Evolutionary conservation across 1,140 invertebrate genomes (phyloP), one percentile per base, ranked within the genome.

Genomic region (Cherax destructor): DNA sequence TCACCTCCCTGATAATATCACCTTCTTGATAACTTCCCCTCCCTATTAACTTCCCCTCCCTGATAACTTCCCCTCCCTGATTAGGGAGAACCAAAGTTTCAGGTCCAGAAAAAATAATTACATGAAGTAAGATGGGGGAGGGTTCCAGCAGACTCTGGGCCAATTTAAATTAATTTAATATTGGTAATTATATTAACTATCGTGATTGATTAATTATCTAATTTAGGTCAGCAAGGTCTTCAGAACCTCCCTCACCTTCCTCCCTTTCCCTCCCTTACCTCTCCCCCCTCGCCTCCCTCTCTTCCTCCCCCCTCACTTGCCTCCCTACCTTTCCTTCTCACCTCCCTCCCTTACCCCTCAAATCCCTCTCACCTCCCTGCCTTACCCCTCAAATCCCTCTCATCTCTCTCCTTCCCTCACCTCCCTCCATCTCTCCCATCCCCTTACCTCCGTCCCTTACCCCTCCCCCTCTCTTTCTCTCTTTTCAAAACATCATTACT

Each of bases 141-240:
- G 65, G 78, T 77, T 81, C 65, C 24, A 56, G 49, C 24, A 61
- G 47, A 41, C 85, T 77, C 85, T 21, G 50, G 86, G 18, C 90
- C 85, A 86, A 87, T 91, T 91, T 91, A 74, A 84, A 91, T 91
- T 91, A 84, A 91, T 91, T 91, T 91, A 91, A 91, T 91, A 91
- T 91, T 91, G 85, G 90, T 91, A 91, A 91, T 91, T 87, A 91
- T 91, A 91, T 91, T 91, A 91, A 86, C 90, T 65, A 80, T 81
- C 84, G 90, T 87, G 90, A 91, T 81, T 91, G 90, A 91, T 91
- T 91, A 91, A 91, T 91, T 91, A 91, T 84, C 84, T 91, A 87
- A 92, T 92, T 88, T 83, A 81, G 85, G 72, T 69, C 50, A 88
- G 78, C 18, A 47, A 76, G 91, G 78, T 16, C 30, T 49, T 18